Evolutionary conservation across 2,888 invertebrate genomes (phyloP).

Genomic region (Stenurella melanura): DNA sequence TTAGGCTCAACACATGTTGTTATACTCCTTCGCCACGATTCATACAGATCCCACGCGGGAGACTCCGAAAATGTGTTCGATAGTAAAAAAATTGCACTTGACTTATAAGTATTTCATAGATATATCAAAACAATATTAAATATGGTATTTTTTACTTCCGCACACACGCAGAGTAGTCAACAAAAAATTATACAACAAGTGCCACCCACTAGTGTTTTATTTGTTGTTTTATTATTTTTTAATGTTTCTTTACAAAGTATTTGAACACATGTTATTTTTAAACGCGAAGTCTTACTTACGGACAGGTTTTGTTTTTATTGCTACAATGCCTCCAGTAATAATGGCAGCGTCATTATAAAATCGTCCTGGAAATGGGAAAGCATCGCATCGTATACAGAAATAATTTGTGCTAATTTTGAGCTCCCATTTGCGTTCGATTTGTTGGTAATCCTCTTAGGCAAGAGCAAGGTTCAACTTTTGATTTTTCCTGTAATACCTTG

Average conservation of each 20-base stretch:
- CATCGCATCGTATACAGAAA: not conserved
- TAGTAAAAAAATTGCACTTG: conserved; percentile 57
- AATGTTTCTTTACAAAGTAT: conserved; percentile 46
- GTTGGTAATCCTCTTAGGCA: conserved; percentile 7
- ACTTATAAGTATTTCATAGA: not conserved
- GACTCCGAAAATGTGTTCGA: conserved; percentile 49
- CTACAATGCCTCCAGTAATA: not conserved
- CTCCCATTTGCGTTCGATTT: not conserved
- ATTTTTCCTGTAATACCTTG: conserved; percentile 11
- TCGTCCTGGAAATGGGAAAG: not conserved
- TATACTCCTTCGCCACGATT: conserved; percentile 49
- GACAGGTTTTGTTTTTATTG: not conserved
- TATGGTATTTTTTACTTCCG: conserved; percentile 58
- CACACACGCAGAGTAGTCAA: conserved; percentile 59
- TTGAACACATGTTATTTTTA: conserved; percentile 16
- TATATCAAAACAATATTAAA: conserved; percentile 4
- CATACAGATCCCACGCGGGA: conserved; percentile 53
- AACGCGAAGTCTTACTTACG: not conserved
- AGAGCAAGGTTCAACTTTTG: conserved; percentile 23
- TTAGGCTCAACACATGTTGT: conserved; percentile 46
- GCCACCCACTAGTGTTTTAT: conserved; percentile 56
- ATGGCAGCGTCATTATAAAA: not conserved
- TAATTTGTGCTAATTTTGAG: not conserved
- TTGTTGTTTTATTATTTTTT: conserved; percentile 56
- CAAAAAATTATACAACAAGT: conserved; percentile 60